A percentile compares a stretch with the other conserved stretches of the same genome.
Conservation (phyloP, 2,113 vertebrate species). For the Tachysurus fulvidraco region DNA sequence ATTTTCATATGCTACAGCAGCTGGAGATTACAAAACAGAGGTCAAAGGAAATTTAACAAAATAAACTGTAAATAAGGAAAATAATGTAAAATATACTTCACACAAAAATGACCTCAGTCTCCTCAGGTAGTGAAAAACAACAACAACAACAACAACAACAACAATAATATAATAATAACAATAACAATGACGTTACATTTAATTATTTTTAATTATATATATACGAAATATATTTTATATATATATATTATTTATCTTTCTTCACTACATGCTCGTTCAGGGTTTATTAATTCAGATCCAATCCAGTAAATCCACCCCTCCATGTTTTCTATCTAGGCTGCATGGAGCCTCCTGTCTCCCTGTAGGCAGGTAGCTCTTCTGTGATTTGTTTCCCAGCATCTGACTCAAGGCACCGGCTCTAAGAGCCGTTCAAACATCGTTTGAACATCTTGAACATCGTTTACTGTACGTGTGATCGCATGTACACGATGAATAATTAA, state of each 20-base stretch:
- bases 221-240: background rate
- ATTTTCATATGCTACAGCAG: too few species aligned
- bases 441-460: slow-evolving; percentile 6
- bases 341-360: slow-evolving; percentile 65
- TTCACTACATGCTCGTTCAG: background rate
- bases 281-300: slow-evolving; percentile 49
- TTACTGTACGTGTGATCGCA: background rate
- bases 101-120: too few species aligned
- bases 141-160: too few species aligned
- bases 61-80: too few species aligned
- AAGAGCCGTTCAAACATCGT: slow-evolving; percentile 24
- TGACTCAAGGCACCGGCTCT: slow-evolving; percentile 41
- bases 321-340: slow-evolving; percentile 69
- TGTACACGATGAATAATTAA: slow-evolving; percentile 31
- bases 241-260: background rate
- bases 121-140: too few species aligned
- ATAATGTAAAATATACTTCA: too few species aligned
- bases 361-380: slow-evolving; percentile 72
- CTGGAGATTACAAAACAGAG: too few species aligned
- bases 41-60: too few species aligned
- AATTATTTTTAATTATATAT: too few species aligned
- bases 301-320: slow-evolving; percentile 58
- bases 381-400: slow-evolving; percentile 64
- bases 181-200: background rate
- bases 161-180: too few species aligned